Conservation (phyloP, 2,888 invertebrate genomes). For the Psylliodes chrysocephalus region DNA sequence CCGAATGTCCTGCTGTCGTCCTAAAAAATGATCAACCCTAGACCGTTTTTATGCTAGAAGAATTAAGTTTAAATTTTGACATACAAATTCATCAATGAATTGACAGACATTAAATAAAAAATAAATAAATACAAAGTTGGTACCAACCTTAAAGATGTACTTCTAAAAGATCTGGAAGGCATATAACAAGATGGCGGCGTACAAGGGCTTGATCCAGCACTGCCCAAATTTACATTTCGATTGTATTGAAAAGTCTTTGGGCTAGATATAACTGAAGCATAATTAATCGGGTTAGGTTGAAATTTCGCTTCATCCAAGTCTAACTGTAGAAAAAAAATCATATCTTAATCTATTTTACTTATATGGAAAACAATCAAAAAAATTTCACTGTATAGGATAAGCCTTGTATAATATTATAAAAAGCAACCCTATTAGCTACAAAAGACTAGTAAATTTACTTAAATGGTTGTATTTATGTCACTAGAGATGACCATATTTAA, state of each 20-base stretch:
- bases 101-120: no score
- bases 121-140: neutral
- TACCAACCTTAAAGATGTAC: constrained; percentile 55
- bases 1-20: no score
- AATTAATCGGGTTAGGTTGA: constrained; percentile 45
- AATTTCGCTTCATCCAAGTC: constrained; percentile 56
- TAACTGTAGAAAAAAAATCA: constrained; percentile 45
- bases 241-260: constrained; percentile 45
- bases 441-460: constrained; percentile 22
- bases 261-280: constrained; percentile 44
- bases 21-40: no score
- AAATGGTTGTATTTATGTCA: constrained; percentile 17
- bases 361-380: neutral
- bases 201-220: constrained; percentile 50
- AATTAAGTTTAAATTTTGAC: no score
- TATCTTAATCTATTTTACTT: neutral
- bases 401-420: neutral
- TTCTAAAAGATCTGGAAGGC: constrained; percentile 52
- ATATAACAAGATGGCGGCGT: constrained; percentile 48
- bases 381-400: neutral
- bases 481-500: constrained; percentile 10
- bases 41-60: no score
- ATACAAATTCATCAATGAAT: no score
- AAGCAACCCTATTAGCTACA: neutral
- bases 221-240: constrained; percentile 54